Conservation (phyloP, 2,113 vertebrate species). For the Castor canadensis region DNA sequence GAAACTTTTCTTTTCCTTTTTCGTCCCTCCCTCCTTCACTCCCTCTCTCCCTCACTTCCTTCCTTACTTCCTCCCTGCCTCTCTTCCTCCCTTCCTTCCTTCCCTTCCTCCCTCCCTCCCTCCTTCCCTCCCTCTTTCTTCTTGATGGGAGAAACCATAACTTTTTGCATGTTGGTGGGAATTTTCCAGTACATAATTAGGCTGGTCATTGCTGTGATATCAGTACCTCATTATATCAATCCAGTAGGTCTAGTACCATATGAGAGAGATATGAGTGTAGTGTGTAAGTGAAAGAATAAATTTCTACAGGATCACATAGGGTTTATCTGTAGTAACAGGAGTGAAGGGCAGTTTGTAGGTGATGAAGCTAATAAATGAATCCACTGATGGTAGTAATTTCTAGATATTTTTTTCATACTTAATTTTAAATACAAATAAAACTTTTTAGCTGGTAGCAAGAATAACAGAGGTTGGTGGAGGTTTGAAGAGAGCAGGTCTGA, state of each 20-base stretch:
- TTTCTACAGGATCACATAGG: background rate
- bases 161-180: background rate
- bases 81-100: background rate
- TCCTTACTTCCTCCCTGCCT: too few species aligned
- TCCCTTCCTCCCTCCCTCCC: background rate
- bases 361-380: background rate
- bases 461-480: background rate
- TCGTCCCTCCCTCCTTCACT: too few species aligned
- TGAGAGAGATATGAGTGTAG: background rate
- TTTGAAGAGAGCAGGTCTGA: background rate
- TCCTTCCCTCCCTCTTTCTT: background rate
- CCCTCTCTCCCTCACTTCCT: background rate
- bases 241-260: background rate
- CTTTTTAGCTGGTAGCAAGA: background rate
- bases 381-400: background rate
- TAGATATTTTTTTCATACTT: conserved; percentile 9
- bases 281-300: background rate
- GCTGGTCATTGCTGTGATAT: background rate
- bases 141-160: background rate
- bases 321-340: background rate
- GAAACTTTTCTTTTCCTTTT: background rate
- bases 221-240: background rate
- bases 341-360: background rate
- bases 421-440: conserved; percentile 15
- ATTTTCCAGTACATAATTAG: conserved; percentile 13